Percentiles rank a stretch among this genome's conserved stretches.
Evolutionary conservation across 2,888 invertebrate genomes (phyloP).

Genomic region (Clanis bilineata): DNA sequence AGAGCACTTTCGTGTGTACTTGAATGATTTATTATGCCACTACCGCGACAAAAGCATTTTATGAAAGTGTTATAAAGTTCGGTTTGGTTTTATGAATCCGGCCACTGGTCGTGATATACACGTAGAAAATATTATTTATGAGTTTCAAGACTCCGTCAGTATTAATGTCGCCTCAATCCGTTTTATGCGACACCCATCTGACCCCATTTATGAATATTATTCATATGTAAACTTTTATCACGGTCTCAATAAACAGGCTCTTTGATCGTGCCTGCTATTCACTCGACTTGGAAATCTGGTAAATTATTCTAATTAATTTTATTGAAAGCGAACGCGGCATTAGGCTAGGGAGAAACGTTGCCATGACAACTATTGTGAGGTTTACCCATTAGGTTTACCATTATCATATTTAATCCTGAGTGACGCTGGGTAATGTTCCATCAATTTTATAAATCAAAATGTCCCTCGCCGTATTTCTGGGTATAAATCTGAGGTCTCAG

Average conservation of each 20-base stretch:
- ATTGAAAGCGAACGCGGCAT: slow-evolving; percentile 15
- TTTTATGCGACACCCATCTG: slow-evolving; percentile 2
- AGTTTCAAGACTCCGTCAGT: background rate
- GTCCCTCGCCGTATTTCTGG: background rate
- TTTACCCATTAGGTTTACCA: background rate
- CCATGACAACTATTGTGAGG: slow-evolving; percentile 2
- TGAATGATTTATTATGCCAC: background rate
- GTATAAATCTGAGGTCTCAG: background rate
- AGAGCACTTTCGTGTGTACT: background rate
- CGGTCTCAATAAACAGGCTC: slow-evolving; percentile 10
- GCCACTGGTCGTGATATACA: background rate
- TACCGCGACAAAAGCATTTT: slow-evolving; percentile 5
- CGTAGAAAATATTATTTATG: slow-evolving; percentile 2
- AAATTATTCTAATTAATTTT: slow-evolving; percentile 29
- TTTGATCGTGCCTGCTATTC: slow-evolving; percentile 2
- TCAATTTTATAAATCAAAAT: background rate
- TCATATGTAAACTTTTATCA: slow-evolving; percentile 15
- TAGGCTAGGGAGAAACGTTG: background rate
- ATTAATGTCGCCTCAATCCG: slow-evolving; percentile 11
- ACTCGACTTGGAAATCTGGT: slow-evolving; percentile 14
- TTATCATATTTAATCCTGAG: slow-evolving; percentile 6
- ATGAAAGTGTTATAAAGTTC: slow-evolving; percentile 6
- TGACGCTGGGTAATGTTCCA: background rate
- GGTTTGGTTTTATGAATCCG: slow-evolving; percentile 5
- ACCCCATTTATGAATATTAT: slow-evolving; percentile 15